Conservation (phyloP, 23 tunicate genomes). For the Diplosoma virens region DNA sequence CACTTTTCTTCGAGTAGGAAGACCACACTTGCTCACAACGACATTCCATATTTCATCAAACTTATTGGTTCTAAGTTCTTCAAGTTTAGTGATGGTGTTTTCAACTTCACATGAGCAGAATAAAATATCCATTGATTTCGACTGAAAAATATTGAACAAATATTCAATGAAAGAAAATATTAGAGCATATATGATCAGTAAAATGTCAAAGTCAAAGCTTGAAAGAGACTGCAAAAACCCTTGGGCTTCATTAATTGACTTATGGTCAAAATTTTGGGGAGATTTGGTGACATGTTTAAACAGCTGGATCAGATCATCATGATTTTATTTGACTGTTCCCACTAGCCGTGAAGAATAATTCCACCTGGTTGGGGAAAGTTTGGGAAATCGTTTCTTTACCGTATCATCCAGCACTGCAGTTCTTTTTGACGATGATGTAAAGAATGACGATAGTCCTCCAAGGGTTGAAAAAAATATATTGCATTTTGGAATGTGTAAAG, state of each 20-base stretch:
- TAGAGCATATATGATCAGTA: background rate
- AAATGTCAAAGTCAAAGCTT: conserved; percentile 3
- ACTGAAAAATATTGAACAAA: conserved; percentile 3
- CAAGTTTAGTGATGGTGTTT: background rate
- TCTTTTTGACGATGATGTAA: conserved; percentile 3
- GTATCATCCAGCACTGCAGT: background rate
- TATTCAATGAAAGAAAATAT: too few species aligned
- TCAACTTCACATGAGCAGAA: too few species aligned
- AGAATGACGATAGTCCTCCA: background rate
- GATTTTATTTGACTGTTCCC: background rate
- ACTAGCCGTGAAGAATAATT: background rate
- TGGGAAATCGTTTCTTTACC: background rate
- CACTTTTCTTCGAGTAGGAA: background rate
- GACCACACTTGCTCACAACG: background rate
- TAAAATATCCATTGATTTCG: conserved; percentile 6
- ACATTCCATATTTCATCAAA: background rate
- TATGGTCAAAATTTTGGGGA: conserved; percentile 7
- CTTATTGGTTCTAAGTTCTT: conserved; percentile 1
- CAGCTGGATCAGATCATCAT: background rate
- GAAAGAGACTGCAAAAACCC: background rate
- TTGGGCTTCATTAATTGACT: conserved; percentile 9
- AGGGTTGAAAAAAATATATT: background rate
- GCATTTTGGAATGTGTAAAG: background rate
- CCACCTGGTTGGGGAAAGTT: background rate
- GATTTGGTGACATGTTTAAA: background rate